A percentile compares a stretch with the other conserved stretches of the same genome.
These are phyloP conservation scores for Orthonychiurus folsomi DNA, from an alignment of 2,888 invertebrate species.

Conservation along the genomic window DNA sequence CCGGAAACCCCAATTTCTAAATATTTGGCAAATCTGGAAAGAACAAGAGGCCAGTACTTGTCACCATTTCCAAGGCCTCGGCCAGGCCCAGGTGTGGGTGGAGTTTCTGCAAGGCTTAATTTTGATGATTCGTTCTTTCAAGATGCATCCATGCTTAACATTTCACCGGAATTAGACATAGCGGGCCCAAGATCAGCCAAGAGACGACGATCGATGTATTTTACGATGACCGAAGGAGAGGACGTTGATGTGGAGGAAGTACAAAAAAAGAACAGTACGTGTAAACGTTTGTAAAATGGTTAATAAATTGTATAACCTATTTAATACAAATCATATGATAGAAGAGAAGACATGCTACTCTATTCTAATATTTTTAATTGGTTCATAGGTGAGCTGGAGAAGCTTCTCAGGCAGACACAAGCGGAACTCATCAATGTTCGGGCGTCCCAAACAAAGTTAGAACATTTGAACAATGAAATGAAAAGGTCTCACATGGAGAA, in stretches of 20 bases:
- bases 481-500: constrained; percentile 25
- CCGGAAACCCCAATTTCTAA: constrained; percentile 6
- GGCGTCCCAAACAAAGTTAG: constrained; percentile 26
- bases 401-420: constrained; percentile 31
- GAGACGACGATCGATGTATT: constrained; percentile 2
- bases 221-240: constrained; percentile 7
- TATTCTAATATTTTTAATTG: too few species aligned
- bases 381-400: constrained; percentile 29
- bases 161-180: constrained; percentile 17
- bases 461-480: constrained; percentile 27
- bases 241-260: constrained; percentile 22
- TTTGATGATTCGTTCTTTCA: constrained; percentile 33
- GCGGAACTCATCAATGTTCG: constrained; percentile 32
- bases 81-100: not conserved
- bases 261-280: constrained; percentile 26
- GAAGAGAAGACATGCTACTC: not conserved
- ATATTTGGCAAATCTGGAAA: constrained; percentile 26
- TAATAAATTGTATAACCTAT: too few species aligned
- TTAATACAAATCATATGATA: not conserved
- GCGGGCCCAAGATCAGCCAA: not conserved
- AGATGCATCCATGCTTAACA: constrained; percentile 24
- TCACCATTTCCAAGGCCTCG: not conserved
- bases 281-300: not conserved
- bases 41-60: not conserved
- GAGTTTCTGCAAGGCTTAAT: constrained; percentile 22